Base-by-base conservation (phyloP, 2,113 vertebrate species). In the Lipophrys pholis region DNA sequence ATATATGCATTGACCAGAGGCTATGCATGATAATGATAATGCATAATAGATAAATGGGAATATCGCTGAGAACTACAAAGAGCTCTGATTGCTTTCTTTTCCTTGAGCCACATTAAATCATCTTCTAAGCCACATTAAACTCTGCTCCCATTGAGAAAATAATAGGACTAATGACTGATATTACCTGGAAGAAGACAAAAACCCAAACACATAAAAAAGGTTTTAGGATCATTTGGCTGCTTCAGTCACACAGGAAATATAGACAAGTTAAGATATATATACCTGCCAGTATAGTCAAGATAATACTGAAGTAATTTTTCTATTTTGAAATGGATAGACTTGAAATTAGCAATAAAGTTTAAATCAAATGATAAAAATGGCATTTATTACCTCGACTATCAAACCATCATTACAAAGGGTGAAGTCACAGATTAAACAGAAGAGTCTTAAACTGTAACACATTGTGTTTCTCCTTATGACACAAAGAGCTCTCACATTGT, bases 51-150 rank as follows among this genome's bases (percentile, higher is more conserved):
- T 76, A 73, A 82, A 80, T 63, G 65, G 74, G 41, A 69, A 4
- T 5, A 53, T 62, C 48, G 64, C 21, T 68, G 46, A 62, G 30
- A 41, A 72, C 36, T 62, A 36, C 59, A 73, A 67, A 10, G 40
- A 46, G 57, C 15, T 30, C 12, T 67, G 53, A 84, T 86, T 76
- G 70, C 63, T 84, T 80, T 84, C 39, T 65, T 76, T 55, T 77
- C 68, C 49, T 59, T 42, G 12, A 72, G 74, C 72, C 53, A 79
- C 73, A 76, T 80, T 86, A 61, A 71, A 82, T 75, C 64, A 78
- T 84, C 57, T 61, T 58, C 30, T 54, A 52, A 83, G 71, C 68
- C 61, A 76, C 80, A 83, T 74, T 77, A 56, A 81, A 79, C 58
- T 85, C 30, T 8, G 8, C 68, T 78, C 51, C 53, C 64, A 76